A percentile compares a stretch with the other conserved stretches of the same genome.
phyloP scores from a whole-genome alignment of 2,797 vertebrate genomes.

The Microchirus variegatus region DNA sequence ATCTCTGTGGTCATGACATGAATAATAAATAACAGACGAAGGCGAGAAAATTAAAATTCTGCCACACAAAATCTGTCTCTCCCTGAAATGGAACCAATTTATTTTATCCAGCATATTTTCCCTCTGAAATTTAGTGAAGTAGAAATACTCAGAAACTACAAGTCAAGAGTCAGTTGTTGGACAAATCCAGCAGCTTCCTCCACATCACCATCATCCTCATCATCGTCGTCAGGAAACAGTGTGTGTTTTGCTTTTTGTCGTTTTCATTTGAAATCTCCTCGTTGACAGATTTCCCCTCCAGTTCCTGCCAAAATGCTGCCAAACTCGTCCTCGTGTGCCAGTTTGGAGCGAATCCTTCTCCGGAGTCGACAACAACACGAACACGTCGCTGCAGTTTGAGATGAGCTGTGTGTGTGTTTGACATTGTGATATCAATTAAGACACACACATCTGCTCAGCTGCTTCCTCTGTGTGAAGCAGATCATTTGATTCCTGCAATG shows the following conservation, averaged over 20 bases:
- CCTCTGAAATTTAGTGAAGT: too few relatives aligned
- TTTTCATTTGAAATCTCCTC: neutral
- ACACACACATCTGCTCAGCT: constrained; percentile 41
- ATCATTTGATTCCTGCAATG: constrained; percentile 5
- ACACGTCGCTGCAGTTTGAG: constrained; percentile 17
- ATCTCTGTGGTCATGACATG: too few relatives aligned
- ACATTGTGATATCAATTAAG: constrained; percentile 46
- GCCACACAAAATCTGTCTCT: too few relatives aligned
- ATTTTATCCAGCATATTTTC: too few relatives aligned
- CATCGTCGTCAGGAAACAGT: neutral
- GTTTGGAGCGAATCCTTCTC: constrained; percentile 1
- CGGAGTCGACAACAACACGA: constrained; percentile 11
- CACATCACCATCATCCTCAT: too few relatives aligned
- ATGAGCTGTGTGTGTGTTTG: constrained; percentile 16
- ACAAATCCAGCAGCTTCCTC: too few relatives aligned
- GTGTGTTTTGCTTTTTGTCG: neutral
- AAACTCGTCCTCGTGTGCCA: neutral
- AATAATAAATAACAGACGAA: too few relatives aligned
- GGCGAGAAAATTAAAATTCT: too few relatives aligned
- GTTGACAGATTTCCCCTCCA: neutral
- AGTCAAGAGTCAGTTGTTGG: too few relatives aligned
- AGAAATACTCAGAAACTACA: too few relatives aligned
- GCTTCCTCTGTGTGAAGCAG: constrained; percentile 8
- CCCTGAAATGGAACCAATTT: too few relatives aligned
- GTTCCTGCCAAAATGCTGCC: constrained; percentile 1